These are phyloP conservation scores for Lophura nycthemera DNA, from an alignment of 2,113 vertebrate genomes.

Conservation along the genomic window DNA sequence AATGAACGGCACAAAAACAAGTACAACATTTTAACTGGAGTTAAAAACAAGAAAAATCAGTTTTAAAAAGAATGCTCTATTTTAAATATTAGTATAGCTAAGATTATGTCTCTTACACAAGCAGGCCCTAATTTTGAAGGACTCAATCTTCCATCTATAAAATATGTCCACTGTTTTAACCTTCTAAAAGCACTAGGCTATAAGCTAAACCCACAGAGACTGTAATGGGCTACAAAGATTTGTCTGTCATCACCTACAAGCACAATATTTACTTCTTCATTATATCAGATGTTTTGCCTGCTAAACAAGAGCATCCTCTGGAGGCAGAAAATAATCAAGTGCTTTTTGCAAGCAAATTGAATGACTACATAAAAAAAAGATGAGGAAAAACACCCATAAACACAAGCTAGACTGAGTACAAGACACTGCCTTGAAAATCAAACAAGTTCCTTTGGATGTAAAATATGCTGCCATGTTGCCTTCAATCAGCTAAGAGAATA, in stretches of 20 bases:
- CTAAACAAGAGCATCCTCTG: conserved; percentile 52
- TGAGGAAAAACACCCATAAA: conserved; percentile 41
- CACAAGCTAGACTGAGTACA: conserved; percentile 6
- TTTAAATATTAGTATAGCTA: background rate
- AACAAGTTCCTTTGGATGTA: background rate
- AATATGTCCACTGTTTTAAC: conserved; percentile 26
- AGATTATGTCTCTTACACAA: background rate
- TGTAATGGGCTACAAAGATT: conserved; percentile 30
- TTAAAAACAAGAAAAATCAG: background rate
- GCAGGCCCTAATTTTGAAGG: background rate
- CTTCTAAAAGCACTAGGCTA: conserved; percentile 39
- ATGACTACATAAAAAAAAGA: conserved; percentile 38
- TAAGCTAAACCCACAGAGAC: conserved; percentile 38
- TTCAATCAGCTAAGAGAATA: background rate
- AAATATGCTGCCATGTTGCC: background rate
- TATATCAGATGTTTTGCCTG: conserved; percentile 39
- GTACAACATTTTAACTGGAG: background rate
- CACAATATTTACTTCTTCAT: conserved; percentile 42
- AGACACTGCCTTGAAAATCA: conserved; percentile 12
- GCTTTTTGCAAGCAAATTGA: conserved; percentile 30
- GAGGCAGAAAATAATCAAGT: conserved; percentile 54
- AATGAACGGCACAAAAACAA: background rate
- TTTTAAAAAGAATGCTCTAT: background rate
- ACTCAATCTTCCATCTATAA: conserved; percentile 6
- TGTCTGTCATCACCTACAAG: conserved; percentile 22